Base-by-base conservation (phyloP, 2,888 invertebrate genomes). In the Calliopum simillimum region DNA sequence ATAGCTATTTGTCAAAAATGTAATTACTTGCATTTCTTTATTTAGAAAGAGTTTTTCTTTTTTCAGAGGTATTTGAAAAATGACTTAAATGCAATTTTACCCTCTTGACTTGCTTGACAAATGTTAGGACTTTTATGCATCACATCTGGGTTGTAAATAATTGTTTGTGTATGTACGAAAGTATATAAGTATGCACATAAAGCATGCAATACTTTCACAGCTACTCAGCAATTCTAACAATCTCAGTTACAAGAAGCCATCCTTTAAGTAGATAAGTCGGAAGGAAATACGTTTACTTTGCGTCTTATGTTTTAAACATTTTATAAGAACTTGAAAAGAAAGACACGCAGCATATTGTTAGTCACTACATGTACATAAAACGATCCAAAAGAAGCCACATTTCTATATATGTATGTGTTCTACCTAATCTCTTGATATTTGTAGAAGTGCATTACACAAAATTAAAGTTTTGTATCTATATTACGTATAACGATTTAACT, bases 231-330 rank as follows among this genome's bases (percentile, higher is more conserved):
- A 58, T 58, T 58, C 56, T 33, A 25, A 41, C 56, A 58, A 58
- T 58, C 56, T 58, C 14, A n/a, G 58, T 25, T 33, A 41, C 16
- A n/a, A 59, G 16, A 14, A 59, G 59, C n/a, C 16, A 41, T 59
- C 8, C 46, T 46, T 21, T 14, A 61, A 46, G 46, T 19, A 14
- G n/a, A 13, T 41, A 58, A 33, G n/a, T 23, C 61, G 46, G 4
- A 46, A 16, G 14, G 44, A 14, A 21, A 21, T 14, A 46, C 13
- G 44, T n/a, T 21, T 21, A 44, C 46, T 33, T 33, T 46, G 61
- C 46, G 46, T 61, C 61, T 61, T 46, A 61, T 61, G 46, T 23
- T 46, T 61, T 61, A 61, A 61, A 61, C 46, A 61, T 61, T 33
- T 33, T 33, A 33, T 33, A 33, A 33, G 33, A 33, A 33, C 33